Evolutionary conservation across 2,797 vertebrate species (phyloP).

Genomic region (Apogon hyalosoma): DNA sequence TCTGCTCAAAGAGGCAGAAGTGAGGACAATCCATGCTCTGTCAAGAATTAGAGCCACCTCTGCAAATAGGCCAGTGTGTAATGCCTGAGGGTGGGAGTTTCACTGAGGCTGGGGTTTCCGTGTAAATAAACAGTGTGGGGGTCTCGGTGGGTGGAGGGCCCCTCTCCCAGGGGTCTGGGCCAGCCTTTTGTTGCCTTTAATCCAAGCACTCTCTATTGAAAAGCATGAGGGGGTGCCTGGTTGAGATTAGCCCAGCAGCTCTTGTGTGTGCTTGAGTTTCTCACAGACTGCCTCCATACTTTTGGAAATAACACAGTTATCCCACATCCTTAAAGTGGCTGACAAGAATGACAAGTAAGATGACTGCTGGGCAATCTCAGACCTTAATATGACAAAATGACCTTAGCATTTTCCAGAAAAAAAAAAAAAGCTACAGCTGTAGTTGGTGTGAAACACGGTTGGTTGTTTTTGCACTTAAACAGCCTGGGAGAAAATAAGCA

Average conservation of each 20-base stretch:
- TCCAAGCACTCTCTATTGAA: slow-evolving; percentile 85
- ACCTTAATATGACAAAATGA: slow-evolving; percentile 67
- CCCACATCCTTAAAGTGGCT: slow-evolving; percentile 78
- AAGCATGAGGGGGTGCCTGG: slow-evolving; percentile 78
- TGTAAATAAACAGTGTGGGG: slow-evolving; percentile 88
- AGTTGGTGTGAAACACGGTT: slow-evolving; percentile 30
- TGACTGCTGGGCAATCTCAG: slow-evolving; percentile 70
- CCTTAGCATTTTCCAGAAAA: slow-evolving; percentile 42
- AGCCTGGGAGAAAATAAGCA: neutral
- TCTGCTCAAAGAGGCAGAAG: slow-evolving; percentile 74
- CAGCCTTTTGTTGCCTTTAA: slow-evolving; percentile 87
- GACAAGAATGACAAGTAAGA: slow-evolving; percentile 78
- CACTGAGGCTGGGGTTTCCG: slow-evolving; percentile 82
- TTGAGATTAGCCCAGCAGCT: slow-evolving; percentile 83
- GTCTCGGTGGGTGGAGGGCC: slow-evolving; percentile 82
- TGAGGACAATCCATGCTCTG: slow-evolving; percentile 81
- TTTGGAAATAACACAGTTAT: slow-evolving; percentile 79
- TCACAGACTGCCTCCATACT: slow-evolving; percentile 79
- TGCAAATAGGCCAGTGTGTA: slow-evolving; percentile 86
- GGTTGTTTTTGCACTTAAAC: slow-evolving; percentile 31
- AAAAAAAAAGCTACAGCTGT: slow-evolving; percentile 26
- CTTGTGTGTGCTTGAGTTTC: slow-evolving; percentile 84
- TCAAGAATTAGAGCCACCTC: slow-evolving; percentile 86
- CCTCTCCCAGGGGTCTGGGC: slow-evolving; percentile 82
- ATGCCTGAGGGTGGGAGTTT: slow-evolving; percentile 82